Conservation (phyloP, 2,113 vertebrate genomes). For the Microcebus lehilahytsara region DNA sequence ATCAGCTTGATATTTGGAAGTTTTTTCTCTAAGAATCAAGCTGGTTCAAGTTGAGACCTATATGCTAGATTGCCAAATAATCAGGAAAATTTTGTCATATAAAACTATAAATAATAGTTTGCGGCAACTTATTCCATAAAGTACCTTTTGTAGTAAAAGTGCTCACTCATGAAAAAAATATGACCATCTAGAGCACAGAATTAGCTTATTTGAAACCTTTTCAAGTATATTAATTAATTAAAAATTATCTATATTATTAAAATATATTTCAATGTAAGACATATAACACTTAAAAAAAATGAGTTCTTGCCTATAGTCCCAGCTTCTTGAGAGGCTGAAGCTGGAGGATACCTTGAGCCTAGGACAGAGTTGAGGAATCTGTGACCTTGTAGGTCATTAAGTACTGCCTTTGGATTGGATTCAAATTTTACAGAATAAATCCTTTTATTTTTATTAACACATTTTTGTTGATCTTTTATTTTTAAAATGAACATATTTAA, state of each 20-base stretch:
- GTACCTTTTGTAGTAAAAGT: not conserved
- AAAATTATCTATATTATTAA: not conserved
- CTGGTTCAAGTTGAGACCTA: not conserved
- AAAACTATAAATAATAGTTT: not conserved
- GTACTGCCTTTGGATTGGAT: too few relatives aligned
- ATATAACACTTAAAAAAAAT: not conserved
- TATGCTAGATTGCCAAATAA: not conserved
- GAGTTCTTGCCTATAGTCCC: too few relatives aligned
- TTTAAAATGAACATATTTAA: too few relatives aligned
- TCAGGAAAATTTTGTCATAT: not conserved
- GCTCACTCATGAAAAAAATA: not conserved
- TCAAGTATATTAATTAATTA: not conserved
- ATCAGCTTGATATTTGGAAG: not conserved
- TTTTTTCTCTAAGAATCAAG: not conserved
- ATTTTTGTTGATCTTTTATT: too few relatives aligned
- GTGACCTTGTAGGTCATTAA: too few relatives aligned
- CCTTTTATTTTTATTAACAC: too few relatives aligned
- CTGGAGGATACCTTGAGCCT: too few relatives aligned
- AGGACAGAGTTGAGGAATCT: too few relatives aligned
- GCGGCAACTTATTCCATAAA: not conserved
- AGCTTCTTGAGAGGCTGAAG: too few relatives aligned
- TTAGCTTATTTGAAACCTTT: not conserved
- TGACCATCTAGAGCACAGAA: not conserved
- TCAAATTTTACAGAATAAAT: too few relatives aligned
- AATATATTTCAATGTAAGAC: not conserved